phyloP scores from a whole-genome alignment of 2,888 invertebrate genomes.

The Gordius sp. region DNA sequence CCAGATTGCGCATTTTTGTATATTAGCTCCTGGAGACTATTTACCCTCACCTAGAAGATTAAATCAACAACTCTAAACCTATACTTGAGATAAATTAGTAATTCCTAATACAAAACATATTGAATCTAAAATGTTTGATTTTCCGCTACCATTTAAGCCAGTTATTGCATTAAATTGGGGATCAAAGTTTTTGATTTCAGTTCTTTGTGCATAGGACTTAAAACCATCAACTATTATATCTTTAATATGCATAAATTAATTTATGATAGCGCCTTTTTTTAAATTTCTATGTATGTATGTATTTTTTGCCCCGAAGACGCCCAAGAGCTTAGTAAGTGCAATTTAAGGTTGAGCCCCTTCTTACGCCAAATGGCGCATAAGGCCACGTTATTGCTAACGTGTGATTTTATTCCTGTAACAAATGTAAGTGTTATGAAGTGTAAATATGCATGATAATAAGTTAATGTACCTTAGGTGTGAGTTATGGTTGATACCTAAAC shows the following conservation, averaged over 20 bases:
- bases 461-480: too few relatives aligned
- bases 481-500: too few relatives aligned
- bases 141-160: slow-evolving; percentile 84
- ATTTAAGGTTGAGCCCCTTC: too few relatives aligned
- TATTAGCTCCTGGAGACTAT: slow-evolving; percentile 70
- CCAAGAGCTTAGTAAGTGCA: too few relatives aligned
- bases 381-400: too few relatives aligned
- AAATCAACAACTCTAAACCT: slow-evolving; percentile 23
- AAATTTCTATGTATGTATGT: too few relatives aligned
- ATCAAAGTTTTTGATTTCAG: slow-evolving; percentile 72
- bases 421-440: too few relatives aligned
- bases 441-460: too few relatives aligned
- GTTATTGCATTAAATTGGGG: slow-evolving; percentile 86
- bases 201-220: slow-evolving; percentile 77
- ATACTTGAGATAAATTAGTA: slow-evolving; percentile 60
- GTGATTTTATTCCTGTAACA: too few relatives aligned
- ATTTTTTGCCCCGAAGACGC: too few relatives aligned
- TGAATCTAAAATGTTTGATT: slow-evolving; percentile 82
- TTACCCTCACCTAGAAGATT: slow-evolving; percentile 49
- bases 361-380: too few relatives aligned
- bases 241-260: slow-evolving; percentile 80
- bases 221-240: slow-evolving; percentile 77
- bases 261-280: too few relatives aligned
- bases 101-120: slow-evolving; percentile 94
- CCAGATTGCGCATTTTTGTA: slow-evolving; percentile 91